Percentiles rank a stretch among this genome's conserved stretches.
phyloP scores from a whole-genome alignment of 2,113 vertebrate species.

The Cheirogaleus medius region DNA sequence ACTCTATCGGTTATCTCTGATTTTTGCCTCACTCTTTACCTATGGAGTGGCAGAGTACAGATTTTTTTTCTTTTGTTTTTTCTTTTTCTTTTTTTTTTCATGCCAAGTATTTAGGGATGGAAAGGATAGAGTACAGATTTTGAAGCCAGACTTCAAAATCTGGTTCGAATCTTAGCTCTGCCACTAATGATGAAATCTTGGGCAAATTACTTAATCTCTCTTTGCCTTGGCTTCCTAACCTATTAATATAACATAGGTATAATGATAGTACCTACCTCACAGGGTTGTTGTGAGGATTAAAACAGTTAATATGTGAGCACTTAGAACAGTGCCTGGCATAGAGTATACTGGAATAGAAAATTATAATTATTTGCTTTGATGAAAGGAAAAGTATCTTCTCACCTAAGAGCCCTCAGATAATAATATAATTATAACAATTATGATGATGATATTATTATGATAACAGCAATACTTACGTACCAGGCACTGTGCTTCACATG shows the following conservation, averaged over 20 bases:
- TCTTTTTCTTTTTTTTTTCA: too few relatives aligned
- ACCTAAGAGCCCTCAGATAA: background rate
- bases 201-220: background rate
- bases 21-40: background rate
- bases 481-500: background rate
- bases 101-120: too few relatives aligned
- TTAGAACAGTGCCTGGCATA: background rate
- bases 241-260: background rate
- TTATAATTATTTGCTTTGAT: background rate
- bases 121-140: background rate
- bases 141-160: background rate
- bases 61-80: too few relatives aligned
- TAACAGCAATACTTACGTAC: background rate
- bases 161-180: background rate
- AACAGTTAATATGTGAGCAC: background rate
- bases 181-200: background rate
- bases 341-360: background rate
- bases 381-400: background rate
- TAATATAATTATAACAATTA: background rate
- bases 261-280: background rate
- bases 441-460: background rate
- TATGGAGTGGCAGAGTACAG: background rate
- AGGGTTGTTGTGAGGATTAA: background rate
- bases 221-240: background rate
- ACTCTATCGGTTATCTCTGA: background rate